phyloP scores from a whole-genome alignment of 2,888 invertebrate species.

The Erannis defoliaria region DNA sequence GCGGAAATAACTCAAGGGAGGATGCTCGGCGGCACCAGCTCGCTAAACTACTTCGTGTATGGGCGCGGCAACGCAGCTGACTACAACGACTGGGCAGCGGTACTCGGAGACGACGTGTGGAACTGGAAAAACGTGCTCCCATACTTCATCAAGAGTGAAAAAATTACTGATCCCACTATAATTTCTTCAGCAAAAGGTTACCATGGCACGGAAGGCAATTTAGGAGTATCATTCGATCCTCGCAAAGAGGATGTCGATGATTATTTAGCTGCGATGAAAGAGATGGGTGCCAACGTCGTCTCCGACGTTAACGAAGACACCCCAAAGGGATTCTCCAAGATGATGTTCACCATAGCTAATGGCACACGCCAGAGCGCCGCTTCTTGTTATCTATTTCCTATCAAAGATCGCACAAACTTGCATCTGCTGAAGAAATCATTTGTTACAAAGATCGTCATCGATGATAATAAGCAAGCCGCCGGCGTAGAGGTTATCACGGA shows the following conservation, averaged over 20 bases:
- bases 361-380: constrained; percentile 78
- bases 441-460: constrained; percentile 79
- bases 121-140: constrained; percentile 77
- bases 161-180: constrained; percentile 50
- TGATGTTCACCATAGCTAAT: constrained; percentile 72
- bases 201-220: constrained; percentile 70
- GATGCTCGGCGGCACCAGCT: constrained; percentile 84
- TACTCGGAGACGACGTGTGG: constrained; percentile 80
- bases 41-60: constrained; percentile 82
- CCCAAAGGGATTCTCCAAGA: constrained; percentile 75
- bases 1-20: constrained; percentile 80
- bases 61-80: constrained; percentile 68
- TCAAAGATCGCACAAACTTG: constrained; percentile 60
- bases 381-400: constrained; percentile 72
- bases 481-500: constrained; percentile 69
- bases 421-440: constrained; percentile 72
- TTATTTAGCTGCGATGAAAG: constrained; percentile 66
- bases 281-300: constrained; percentile 66
- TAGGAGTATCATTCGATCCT: constrained; percentile 63
- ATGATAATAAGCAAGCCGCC: constrained; percentile 70
- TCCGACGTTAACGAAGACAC: constrained; percentile 66
- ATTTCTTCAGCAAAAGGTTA: constrained; percentile 43
- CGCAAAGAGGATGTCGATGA: constrained; percentile 13
- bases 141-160: constrained; percentile 81
- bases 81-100: constrained; percentile 79